Evolutionary conservation across 2,113 vertebrate genomes (phyloP), one percentile per base, ranked within the genome.

Genomic region (Clupea harengus): DNA sequence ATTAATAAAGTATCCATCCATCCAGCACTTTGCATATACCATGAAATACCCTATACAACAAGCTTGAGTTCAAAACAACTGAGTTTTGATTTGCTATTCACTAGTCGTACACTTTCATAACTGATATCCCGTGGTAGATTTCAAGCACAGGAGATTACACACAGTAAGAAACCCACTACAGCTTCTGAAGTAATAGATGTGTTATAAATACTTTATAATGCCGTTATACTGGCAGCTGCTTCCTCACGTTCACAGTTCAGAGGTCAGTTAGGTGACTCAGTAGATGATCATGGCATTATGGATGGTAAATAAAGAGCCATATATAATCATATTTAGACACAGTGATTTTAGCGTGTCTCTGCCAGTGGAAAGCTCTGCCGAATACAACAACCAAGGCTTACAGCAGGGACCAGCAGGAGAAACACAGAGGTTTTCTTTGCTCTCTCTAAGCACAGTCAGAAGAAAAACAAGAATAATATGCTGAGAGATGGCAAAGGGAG

Each of bases 401-500:
- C 20, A 64, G 57, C 57, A 64, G 20, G 22, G 52, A n/a, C 57
- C 57, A 54, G 17, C 52, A 54, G 52, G 13, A 18, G 17, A 54
- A 54, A 0, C 15, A 54, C 52, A 54, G 47, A 49, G 17, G 2
- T 18, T 54, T 54, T 18, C 11, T 54, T 17, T 18, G 52, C 57
- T 25, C 22, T 64, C 57, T n/a, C 57, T 1, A 64, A n/a, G 57
- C 22, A 64, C 57, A 25, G 52, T 20, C 1, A 2, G 52, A 54
- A 54, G 52, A 54, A 54, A 54, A 54, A 64, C n/a, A 25, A 72
- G n/a, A 72, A 9, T 15, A 32, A 72, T 72, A 32, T 72, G 28
- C n/a, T 45, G 22, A 15, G 81, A 45, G 87, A 75, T 57, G 50
- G 88, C 17, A 83, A 88, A 89, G 85, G 67, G 80, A 45, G 52